Base-by-base conservation (phyloP, 2,113 vertebrate genomes). In the Collichthys lucidus region DNA sequence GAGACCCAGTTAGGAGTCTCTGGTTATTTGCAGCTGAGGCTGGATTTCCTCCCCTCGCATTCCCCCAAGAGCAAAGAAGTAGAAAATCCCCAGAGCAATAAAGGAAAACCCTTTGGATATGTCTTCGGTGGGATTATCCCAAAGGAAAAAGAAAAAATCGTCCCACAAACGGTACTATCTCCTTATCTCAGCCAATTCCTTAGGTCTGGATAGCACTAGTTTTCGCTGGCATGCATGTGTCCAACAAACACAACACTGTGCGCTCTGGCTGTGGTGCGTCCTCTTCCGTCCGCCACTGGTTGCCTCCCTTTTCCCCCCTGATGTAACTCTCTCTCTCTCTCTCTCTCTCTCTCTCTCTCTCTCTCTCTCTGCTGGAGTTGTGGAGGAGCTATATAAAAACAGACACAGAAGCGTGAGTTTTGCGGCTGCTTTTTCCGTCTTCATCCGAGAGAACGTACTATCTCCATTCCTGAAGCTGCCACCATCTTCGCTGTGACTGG, bases 211-310 rank as follows among this genome's bases (percentile, higher is more conserved):
- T 52, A 82, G 91, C 77, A 46, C 84, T 88, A 80, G 78, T 87
- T 92, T 86, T 86, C 63, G 68, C 83, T 86, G 88, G 88, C 88
- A 83, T 87, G 90, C 90, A 73, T 90, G 90, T 86, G 83, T 90
- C 89, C 87, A 87, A 90, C 86, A 89, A 88, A 82, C 89, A 90
- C 80, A 88, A 89, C 83, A 81, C 71, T 84, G 89, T 81, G 86
- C 86, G 88, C 88, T 82, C 78, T 78, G 77, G 87, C 87, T 60
- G 80, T 63, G 79, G 86, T 77, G 94, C 87, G 92, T 93, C 88
- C 87, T 92, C 91, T 92, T 93, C 91, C 92, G 92, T 92, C 86
- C 66, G 90, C 80, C 76, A 85, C 85, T 86, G 84, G 90, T 88
- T 86, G 85, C 90, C 92, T 88, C 91, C 87, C 91, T 87, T 86